A percentile compares a stretch with the other conserved stretches of the same genome.
Evolutionary conservation across 2,888 invertebrate species (phyloP).

Genomic region (Lucinisca nassula): DNA sequence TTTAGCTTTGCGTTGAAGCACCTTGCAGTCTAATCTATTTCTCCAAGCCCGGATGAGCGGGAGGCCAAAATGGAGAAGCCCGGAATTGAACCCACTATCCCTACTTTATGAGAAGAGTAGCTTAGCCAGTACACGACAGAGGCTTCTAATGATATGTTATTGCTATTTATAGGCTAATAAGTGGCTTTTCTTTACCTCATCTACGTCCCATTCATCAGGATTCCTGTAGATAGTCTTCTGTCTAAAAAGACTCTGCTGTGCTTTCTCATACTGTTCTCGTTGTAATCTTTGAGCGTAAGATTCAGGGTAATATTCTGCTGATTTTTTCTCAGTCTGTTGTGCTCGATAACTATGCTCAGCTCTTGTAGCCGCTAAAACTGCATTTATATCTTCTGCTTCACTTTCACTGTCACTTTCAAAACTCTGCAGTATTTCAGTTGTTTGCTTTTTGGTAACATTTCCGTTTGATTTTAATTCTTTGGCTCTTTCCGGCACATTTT

Average conservation of each 20-base stretch:
- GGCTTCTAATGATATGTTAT: too few relatives aligned
- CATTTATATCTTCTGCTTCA: slow-evolving; percentile 60
- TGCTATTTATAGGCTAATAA: too few relatives aligned
- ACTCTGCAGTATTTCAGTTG: slow-evolving; percentile 2
- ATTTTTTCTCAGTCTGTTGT: slow-evolving; percentile 28
- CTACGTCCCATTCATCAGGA: slow-evolving; percentile 72
- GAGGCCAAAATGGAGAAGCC: too few relatives aligned
- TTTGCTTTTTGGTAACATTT: not conserved
- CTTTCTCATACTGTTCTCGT: slow-evolving; percentile 72
- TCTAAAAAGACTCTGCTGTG: slow-evolving; percentile 63
- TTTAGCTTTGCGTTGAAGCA: too few relatives aligned
- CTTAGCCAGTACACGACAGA: too few relatives aligned
- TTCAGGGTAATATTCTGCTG: slow-evolving; percentile 63
- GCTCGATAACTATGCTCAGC: slow-evolving; percentile 39
- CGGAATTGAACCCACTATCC: too few relatives aligned
- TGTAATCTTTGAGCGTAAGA: slow-evolving; percentile 76
- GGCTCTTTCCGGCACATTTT: not conserved
- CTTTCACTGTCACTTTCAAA: slow-evolving; percentile 67
- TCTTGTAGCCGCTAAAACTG: slow-evolving; percentile 62
- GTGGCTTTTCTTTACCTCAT: slow-evolving; percentile 67
- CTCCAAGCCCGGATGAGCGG: too few relatives aligned
- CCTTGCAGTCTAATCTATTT: too few relatives aligned
- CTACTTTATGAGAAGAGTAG: too few relatives aligned
- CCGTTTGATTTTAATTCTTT: not conserved
- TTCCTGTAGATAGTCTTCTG: slow-evolving; percentile 77